These are phyloP conservation scores for Phymatocera aterrima DNA, from an alignment of 2,888 invertebrate species.

Conservation along the genomic window DNA sequence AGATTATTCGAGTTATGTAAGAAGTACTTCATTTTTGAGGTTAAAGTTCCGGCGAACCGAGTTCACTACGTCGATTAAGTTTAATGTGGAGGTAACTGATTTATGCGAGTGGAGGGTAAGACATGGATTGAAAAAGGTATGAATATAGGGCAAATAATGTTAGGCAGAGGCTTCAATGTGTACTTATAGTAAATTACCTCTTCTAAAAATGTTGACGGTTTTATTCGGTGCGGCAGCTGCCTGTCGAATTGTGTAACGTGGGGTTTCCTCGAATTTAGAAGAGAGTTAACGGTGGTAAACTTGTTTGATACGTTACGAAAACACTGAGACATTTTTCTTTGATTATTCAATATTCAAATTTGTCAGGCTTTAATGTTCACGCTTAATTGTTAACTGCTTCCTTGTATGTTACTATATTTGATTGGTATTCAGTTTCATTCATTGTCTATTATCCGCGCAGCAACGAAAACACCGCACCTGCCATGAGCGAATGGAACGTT, in stretches of 20 bases:
- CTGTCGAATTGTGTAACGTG: constrained; percentile 76
- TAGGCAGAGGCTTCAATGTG: constrained; percentile 53
- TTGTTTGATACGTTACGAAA: constrained; percentile 78
- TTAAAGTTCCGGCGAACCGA: constrained; percentile 7
- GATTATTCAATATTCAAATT: neutral
- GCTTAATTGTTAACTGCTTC: neutral
- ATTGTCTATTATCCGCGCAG: neutral
- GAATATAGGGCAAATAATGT: neutral
- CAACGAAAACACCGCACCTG: constrained; percentile 15
- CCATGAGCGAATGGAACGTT: constrained; percentile 28
- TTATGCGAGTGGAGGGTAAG: neutral
- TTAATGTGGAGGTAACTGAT: neutral
- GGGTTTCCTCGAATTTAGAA: constrained; percentile 77
- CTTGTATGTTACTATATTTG: neutral
- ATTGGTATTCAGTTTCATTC: neutral
- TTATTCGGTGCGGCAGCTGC: constrained; percentile 73
- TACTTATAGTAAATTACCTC: constrained; percentile 76
- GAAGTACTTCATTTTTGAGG: constrained; percentile 57
- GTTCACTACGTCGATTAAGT: neutral
- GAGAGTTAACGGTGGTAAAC: constrained; percentile 77
- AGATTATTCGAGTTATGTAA: constrained; percentile 64
- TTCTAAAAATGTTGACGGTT: constrained; percentile 76
- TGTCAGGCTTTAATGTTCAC: neutral
- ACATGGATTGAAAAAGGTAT: neutral
- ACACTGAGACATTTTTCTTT: constrained; percentile 77